Conservation (phyloP, 2,888 invertebrate genomes). For the Plusia festucae region DNA sequence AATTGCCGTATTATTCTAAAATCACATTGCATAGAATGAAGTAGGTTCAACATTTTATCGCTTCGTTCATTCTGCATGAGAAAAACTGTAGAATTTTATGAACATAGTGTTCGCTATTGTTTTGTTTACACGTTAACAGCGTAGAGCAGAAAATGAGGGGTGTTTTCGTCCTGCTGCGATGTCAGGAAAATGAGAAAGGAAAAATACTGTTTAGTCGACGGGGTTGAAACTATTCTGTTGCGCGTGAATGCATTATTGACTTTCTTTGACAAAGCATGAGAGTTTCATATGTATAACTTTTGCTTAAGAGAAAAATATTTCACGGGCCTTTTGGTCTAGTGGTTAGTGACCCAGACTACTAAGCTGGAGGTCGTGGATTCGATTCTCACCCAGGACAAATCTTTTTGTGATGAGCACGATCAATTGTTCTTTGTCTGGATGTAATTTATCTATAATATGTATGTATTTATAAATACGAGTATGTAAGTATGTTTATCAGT, state of each 20-base stretch:
- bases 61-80: neutral
- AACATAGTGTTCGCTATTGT: constrained; percentile 22
- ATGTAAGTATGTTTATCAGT: too few relatives aligned
- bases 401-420: too few relatives aligned
- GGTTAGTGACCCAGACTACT: too few relatives aligned
- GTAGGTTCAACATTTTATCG: neutral
- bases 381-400: too few relatives aligned
- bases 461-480: too few relatives aligned
- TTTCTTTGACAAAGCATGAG: constrained; percentile 3
- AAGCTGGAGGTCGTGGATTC: too few relatives aligned
- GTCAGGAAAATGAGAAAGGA: constrained; percentile 47
- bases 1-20: neutral
- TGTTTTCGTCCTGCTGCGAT: constrained; percentile 10
- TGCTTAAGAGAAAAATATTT: too few relatives aligned
- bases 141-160: constrained; percentile 32
- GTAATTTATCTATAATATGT: too few relatives aligned
- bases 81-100: neutral
- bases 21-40: neutral
- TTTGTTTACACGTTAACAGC: constrained; percentile 43
- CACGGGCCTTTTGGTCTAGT: too few relatives aligned
- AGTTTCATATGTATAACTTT: neutral
- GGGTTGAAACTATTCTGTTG: constrained; percentile 29
- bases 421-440: too few relatives aligned
- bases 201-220: constrained; percentile 23
- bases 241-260: constrained; percentile 9